phyloP scores from a whole-genome alignment of 2,888 invertebrate genomes.

The Ochropleura leucogaster region DNA sequence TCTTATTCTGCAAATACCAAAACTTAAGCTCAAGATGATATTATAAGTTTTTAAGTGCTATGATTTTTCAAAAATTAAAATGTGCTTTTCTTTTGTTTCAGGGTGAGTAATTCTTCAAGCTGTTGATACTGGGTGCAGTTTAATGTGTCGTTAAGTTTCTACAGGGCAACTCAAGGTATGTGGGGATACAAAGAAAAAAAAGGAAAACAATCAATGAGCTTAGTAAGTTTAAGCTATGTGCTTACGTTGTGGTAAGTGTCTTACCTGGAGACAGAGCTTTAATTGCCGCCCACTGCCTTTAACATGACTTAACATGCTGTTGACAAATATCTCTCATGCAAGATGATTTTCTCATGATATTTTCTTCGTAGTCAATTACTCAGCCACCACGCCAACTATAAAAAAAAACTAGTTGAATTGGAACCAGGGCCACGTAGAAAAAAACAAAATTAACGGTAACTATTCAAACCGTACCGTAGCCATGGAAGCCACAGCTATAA shows the following conservation, averaged over 20 bases:
- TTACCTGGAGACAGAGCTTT: no score
- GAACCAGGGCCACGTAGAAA: constrained; percentile 14
- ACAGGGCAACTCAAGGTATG: no score
- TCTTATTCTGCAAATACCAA: neutral
- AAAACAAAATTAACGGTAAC: constrained; percentile 32
- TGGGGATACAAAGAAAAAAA: no score
- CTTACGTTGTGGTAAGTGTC: no score
- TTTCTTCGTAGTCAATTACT: no score
- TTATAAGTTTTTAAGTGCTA: neutral
- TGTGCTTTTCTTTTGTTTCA: constrained; percentile 35
- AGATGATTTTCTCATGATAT: no score
- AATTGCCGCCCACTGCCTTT: no score
- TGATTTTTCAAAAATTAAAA: neutral
- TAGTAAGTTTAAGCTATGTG: no score
- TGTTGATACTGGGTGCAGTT: neutral
- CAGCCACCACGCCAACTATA: no score
- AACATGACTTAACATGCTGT: no score
- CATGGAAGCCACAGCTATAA: constrained; percentile 30
- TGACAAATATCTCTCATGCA: no score
- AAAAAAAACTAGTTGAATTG: neutral
- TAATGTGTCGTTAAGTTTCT: neutral
- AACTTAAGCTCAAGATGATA: neutral
- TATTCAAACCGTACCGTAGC: constrained; percentile 29
- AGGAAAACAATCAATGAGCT: no score
- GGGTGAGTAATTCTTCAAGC: constrained; percentile 38